Base-by-base conservation (phyloP, 2,797 vertebrate genomes). In the Thunnus albacares region DNA sequence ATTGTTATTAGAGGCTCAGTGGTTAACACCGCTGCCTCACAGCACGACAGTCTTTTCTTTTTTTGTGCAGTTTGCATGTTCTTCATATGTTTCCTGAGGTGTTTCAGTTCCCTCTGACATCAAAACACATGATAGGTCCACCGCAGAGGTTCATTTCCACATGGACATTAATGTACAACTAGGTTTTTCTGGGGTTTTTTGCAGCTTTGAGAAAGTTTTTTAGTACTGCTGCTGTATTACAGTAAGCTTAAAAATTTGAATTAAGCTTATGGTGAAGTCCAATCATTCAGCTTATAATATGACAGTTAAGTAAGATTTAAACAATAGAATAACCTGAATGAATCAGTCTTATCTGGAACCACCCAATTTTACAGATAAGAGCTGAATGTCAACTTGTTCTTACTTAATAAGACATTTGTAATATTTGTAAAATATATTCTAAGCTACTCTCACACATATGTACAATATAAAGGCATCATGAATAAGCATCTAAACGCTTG, bases 391-490 rank as follows among this genome's bases (percentile, higher is more conserved):
- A 64, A n/a, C 3, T 2, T 47, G 26, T 30, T 30, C 28, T 64
- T 62, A 51, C 76, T 58, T 7, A 47, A 81, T 71, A 75, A 86
- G 38, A 87, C 65, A 75, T 84, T 52, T 47, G 52, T 72, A 72
- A 66, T 14, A 57, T 61, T 74, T 41, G 52, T 61, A 38, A 71
- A 69, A 71, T 47, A 45, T 59, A 77, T 43, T 56, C 14, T 71
- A 28, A 11, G 52, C 83, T 85, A 73, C 59, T 55, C 49, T 79
- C 60, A 58, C 26, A 64, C 28, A n/a, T 87, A 80, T 87, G 62
- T 88, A 87, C 85, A 88, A 41, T 75, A 45, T 72, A 77, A 93
- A 93, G 90, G 91, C 91, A 88, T 91, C 86, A 75, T 75, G 82
- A 88, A 43, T 72, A 89, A 91, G 89, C 91, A 81, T 33, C 92